Base-by-base conservation (phyloP, 1,140 invertebrate species). In the Diachasmimorpha longicaudata region DNA sequence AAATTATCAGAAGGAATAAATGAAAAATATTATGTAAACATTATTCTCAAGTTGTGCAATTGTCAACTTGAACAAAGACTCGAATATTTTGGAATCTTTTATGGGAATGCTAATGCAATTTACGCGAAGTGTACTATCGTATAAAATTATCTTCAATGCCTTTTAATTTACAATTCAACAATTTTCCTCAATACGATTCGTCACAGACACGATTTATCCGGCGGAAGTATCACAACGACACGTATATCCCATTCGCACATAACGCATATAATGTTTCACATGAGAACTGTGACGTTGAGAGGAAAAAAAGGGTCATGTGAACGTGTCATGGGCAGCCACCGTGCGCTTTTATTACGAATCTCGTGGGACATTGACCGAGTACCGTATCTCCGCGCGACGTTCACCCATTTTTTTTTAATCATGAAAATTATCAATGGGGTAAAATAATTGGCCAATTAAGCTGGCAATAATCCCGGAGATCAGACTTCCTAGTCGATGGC, bases 211-310 rank as follows among this genome's bases (percentile, higher is more conserved):
- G 69, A 76, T 78, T 79, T 82, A 84, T 84, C 82, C 85, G 79
- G 85, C 85, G 86, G 87, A 88, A 88, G 85, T 88, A 87, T 87
- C 83, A 84, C 85, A 84, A 87, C 83, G 85, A 87, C 84, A 85
- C 82, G 83, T 87, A 81, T 63, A 63, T 87, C 83, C 81, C 86
- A 85, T 85, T 85, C 85, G 81, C 81, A 83, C 77, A 79, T 81
- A 81, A 25, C 58, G 48, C 79, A 83, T 85, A 82, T 86, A 84
- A 80, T 83, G 83, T 86, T 86, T 86, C 58, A 42, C 86, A 86
- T 86, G 86, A 86, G 86, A 88, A 87, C 83, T 86, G 85, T 87
- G 83, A 86, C 85, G 85, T 48, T 68, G 31, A 63, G 46, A 66
- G 36, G 70, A 78, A 83, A 81, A 81, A 88, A 87, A 86, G 85